These are phyloP conservation scores for Scomber scombrus DNA, from an alignment of 2,113 vertebrate species.

Conservation along the genomic window DNA sequence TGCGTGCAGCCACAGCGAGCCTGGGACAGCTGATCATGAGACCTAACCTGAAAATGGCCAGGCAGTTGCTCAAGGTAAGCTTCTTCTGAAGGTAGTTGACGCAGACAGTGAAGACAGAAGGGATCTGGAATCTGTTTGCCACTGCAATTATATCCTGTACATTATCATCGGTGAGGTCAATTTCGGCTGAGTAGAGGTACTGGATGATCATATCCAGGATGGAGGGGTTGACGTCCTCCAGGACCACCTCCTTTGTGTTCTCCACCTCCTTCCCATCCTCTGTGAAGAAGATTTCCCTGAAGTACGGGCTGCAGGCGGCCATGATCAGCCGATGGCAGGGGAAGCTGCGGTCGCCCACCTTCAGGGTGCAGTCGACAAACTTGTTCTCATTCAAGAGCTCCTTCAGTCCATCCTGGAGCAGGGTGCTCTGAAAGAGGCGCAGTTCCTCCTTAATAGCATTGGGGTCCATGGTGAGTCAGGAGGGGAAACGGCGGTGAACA, in stretches of 20 bases:
- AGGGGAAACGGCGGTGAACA: constrained; percentile 43
- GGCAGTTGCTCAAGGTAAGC: constrained; percentile 91
- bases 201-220: constrained; percentile 93
- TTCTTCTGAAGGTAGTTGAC: constrained; percentile 98
- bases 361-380: constrained; percentile 97
- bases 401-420: constrained; percentile 98
- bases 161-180: constrained; percentile 95
- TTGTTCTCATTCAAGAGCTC: constrained; percentile 98
- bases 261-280: constrained; percentile 92
- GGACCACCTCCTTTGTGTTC: constrained; percentile 91
- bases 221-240: constrained; percentile 93
- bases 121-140: constrained; percentile 98
- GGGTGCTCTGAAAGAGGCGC: constrained; percentile 97
- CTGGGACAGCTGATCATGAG: constrained; percentile 94
- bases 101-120: constrained; percentile 97
- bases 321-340: constrained; percentile 97
- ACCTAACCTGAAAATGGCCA: constrained; percentile 96
- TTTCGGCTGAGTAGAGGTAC: constrained; percentile 97
- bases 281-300: constrained; percentile 97
- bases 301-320: constrained; percentile 98
- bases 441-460: constrained; percentile 96
- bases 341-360: constrained; percentile 94
- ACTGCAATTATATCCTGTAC: constrained; percentile 97
- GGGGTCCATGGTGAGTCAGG: constrained; percentile 89
- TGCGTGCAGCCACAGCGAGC: constrained; percentile 92